These are phyloP conservation scores for Pyrocephalus nanus DNA, from an alignment of 2,797 vertebrate genomes.

Conservation along the genomic window DNA sequence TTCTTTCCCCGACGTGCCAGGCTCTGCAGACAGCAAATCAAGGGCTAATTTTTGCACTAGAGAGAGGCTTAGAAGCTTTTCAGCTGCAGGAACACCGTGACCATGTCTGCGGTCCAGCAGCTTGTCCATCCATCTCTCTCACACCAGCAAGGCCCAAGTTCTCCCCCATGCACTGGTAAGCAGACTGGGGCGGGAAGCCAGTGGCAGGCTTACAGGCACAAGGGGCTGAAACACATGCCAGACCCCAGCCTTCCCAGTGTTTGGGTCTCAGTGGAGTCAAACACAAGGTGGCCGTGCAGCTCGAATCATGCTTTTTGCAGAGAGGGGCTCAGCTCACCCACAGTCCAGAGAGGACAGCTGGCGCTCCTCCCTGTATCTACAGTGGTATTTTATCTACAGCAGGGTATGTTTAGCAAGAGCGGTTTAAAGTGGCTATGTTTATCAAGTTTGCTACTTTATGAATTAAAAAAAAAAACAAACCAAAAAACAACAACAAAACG, in stretches of 20 bases:
- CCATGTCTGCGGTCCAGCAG: fast-evolving
- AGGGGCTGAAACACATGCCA: fast-evolving
- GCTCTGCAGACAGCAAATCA: not conserved
- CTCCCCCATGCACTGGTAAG: fast-evolving
- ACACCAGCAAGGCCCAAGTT: fast-evolving
- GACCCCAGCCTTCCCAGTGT: fast-evolving
- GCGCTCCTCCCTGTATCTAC: not conserved
- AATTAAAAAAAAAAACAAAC: conserved; percentile 24
- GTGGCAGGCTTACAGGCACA: fast-evolving
- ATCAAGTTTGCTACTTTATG: conserved; percentile 73
- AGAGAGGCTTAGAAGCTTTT: not conserved
- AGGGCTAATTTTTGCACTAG: not conserved
- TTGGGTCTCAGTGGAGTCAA: not conserved
- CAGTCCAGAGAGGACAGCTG: not conserved
- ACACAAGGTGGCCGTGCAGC: fast-evolving
- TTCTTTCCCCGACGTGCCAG: fast-evolving
- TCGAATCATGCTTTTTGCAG: not conserved
- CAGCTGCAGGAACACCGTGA: not conserved
- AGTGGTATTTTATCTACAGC: conserved; percentile 67
- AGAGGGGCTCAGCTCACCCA: not conserved
- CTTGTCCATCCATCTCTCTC: not conserved
- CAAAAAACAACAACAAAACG: not conserved
- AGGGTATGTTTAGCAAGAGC: conserved; percentile 69
- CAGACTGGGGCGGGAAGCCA: not conserved
- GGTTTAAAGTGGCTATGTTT: conserved; percentile 76